Conservation (phyloP, 2,797 vertebrate genomes). For the Champsocephalus esox region DNA sequence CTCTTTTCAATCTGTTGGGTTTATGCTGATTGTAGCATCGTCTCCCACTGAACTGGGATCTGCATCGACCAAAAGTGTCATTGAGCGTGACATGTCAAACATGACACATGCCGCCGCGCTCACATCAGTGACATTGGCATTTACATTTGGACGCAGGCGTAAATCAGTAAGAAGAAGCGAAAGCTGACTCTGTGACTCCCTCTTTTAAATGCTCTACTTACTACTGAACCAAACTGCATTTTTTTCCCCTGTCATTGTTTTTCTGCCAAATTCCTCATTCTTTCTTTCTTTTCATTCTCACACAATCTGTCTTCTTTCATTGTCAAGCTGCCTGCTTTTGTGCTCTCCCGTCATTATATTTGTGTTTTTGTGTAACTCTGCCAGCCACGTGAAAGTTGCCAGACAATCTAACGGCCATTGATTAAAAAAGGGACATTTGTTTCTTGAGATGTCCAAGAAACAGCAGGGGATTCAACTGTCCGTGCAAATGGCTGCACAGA, state of each 20-base stretch:
- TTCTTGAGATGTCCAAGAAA: constrained; percentile 49
- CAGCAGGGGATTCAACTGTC: constrained; percentile 51
- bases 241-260: constrained; percentile 47
- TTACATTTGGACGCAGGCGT: constrained; percentile 42
- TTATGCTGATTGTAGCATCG: constrained; percentile 22
- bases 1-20: constrained; percentile 39
- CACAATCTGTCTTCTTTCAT: constrained; percentile 69
- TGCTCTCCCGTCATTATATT: constrained; percentile 46
- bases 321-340: constrained; percentile 66
- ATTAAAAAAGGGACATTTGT: constrained; percentile 56
- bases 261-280: constrained; percentile 38
- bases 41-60: constrained; percentile 39
- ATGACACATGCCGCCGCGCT: constrained; percentile 56
- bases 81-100: constrained; percentile 40
- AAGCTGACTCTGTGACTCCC: constrained; percentile 54
- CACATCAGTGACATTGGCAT: constrained; percentile 50
- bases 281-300: constrained; percentile 52
- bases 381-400: constrained; percentile 58
- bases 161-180: constrained; percentile 36
- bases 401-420: constrained; percentile 64
- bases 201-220: constrained; percentile 27
- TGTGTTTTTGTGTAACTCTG: constrained; percentile 46
- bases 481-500: constrained; percentile 3
- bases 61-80: constrained; percentile 33
- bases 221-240: constrained; percentile 39